Conservation (phyloP, 2,888 invertebrate species). For the Andrena marginata region DNA sequence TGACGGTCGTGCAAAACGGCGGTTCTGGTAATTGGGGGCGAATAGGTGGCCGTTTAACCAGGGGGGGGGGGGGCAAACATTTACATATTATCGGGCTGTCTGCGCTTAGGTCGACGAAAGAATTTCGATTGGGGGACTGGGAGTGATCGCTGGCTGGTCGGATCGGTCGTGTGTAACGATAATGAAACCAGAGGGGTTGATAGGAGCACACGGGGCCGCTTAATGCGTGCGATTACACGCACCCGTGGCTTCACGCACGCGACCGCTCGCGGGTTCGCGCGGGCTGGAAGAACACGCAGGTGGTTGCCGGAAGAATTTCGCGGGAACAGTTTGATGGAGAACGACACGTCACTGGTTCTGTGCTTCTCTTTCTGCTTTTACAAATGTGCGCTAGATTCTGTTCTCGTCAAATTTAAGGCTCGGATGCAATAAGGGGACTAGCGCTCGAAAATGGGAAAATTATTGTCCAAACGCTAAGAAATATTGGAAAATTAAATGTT, state of each 20-base stretch:
- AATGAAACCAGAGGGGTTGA: conserved; percentile 59
- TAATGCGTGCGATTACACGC: conserved; percentile 80
- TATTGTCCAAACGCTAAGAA: too few relatives aligned
- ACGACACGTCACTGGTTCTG: conserved; percentile 17
- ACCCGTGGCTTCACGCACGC: conserved; percentile 72
- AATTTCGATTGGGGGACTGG: conserved; percentile 56
- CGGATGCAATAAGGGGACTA: too few relatives aligned
- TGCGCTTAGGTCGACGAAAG: conserved; percentile 24
- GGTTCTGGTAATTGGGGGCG: conserved; percentile 47
- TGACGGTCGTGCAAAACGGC: conserved; percentile 25
- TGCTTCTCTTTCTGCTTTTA: too few relatives aligned
- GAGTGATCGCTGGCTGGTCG: conserved; percentile 54
- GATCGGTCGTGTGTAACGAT: conserved; percentile 55
- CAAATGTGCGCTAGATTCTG: too few relatives aligned
- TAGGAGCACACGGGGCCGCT: conserved; percentile 56
- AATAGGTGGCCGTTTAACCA: conserved; percentile 72
- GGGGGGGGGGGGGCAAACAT: conserved; percentile 73
- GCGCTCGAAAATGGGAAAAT: too few relatives aligned
- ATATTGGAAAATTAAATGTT: too few relatives aligned
- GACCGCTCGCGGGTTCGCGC: conserved; percentile 45
- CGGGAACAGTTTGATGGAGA: conserved; percentile 31
- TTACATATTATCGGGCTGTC: conserved; percentile 72
- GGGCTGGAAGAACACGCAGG: conserved; percentile 53
- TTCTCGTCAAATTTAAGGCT: too few relatives aligned
- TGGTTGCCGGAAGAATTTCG: conserved; percentile 63